Evolutionary conservation across 2,888 invertebrate genomes (phyloP), one percentile per base, ranked within the genome.

Genomic region (Opisthograptis luteolata): DNA sequence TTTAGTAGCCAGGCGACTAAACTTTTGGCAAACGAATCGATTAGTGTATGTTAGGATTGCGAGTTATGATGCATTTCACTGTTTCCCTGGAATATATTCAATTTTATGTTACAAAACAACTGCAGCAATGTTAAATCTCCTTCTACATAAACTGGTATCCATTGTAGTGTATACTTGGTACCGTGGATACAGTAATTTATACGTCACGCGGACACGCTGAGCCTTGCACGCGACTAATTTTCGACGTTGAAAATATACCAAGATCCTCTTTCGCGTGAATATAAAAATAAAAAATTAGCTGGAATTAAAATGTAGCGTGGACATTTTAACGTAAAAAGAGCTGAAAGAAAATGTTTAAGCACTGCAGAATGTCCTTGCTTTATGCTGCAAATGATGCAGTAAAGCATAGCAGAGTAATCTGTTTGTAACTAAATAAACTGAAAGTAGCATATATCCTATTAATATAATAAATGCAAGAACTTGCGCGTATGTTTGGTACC

Each of bases 161-260:
- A 47, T 35, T 40, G 43, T 43, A 43, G 30, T 48, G 25, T 40
- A 46, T 49, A 30, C 41, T 10, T 35, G 27, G 9, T 7, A 24
- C 31, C 42, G 27, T 49, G 19, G 37, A 45, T 40, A 34, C 44
- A 22, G 44, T 44, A 50, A 50, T 57, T 53, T 53, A 47, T 49
- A 30, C 45, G 46, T 57, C 53, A 53, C 41, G 41, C 44, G 36
- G 50, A 50, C 53, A 53, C 31, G 45, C 24, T 8, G 17, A 39
- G 24, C 36, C 35, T 39, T 53, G 41, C 53, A 57, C 53, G 52
- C 52, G 49, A 57, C 53, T 56, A 46, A 56, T 56, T 49, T 52
- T 48, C 56, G n/a, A 41, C 12, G 36, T 10, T 50, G 39, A 44
- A 35, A 41, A 55, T 48, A 40, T 17, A 34, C 20, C 31, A 22